Conservation (phyloP, 2,797 vertebrate species). For the Chelonia mydas region DNA sequence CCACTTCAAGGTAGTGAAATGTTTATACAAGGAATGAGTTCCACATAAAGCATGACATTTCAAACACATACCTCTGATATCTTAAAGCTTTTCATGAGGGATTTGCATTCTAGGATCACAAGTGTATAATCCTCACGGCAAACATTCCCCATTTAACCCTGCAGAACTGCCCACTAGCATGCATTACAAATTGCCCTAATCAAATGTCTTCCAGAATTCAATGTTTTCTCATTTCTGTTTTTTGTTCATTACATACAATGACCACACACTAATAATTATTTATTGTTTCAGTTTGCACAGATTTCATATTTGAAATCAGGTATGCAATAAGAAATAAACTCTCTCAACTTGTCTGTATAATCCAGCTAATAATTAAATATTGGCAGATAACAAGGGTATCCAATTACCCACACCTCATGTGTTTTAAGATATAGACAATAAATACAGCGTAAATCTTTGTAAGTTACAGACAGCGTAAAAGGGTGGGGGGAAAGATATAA, state of each 20-base stretch:
- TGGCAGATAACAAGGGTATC: not conserved
- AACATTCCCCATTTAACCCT: not conserved
- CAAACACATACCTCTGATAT: accelerated
- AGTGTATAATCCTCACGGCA: not conserved
- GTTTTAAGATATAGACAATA: not conserved
- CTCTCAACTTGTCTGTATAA: not conserved
- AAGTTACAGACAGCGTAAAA: not conserved
- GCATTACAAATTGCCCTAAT: not conserved
- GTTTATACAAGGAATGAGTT: not conserved
- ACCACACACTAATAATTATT: not conserved
- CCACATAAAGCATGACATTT: accelerated
- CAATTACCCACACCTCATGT: accelerated
- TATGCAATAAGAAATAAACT: not conserved
- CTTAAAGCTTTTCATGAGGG: not conserved
- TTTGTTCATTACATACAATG: not conserved
- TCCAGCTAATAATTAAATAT: not conserved
- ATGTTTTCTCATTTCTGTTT: not conserved
- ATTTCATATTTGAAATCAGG: accelerated
- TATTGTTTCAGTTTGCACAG: not conserved
- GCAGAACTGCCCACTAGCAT: not conserved
- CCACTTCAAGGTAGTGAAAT: not conserved
- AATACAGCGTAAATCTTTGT: not conserved
- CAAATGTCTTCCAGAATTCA: accelerated
- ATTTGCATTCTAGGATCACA: not conserved
- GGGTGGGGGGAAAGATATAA: not conserved